Base-by-base conservation (phyloP, 2,888 invertebrate genomes). In the Poecilus cupreus region DNA sequence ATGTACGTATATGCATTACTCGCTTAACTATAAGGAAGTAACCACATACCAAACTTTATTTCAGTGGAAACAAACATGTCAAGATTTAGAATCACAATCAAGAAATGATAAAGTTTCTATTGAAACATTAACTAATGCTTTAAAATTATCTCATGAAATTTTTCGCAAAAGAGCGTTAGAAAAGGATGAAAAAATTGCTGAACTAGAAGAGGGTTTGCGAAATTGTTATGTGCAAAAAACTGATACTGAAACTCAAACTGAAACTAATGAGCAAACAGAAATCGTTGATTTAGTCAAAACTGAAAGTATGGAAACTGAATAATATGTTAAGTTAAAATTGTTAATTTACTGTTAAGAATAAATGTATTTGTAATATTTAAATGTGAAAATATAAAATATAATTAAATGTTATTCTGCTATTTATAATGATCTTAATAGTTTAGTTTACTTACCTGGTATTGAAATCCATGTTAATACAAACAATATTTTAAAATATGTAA, bases 21-120 rank as follows among this genome's bases (percentile, higher is more conserved):
- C 20, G 1, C 1, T 20, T 0, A 10, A 3, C 13, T 74, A 22
- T 49, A 24, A 26, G 10, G n/a, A n/a, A n/a, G n/a, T n/a, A n/a
- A n/a, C n/a, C n/a, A n/a, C n/a, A n/a, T n/a, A n/a, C n/a, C n/a
- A 24, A 39, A 18, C 0, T 39, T 32, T 79, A 32, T 83, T 81
- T 24, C 18, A 86, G 86, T 85, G 84, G 83, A 85, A 84, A 78
- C 70, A 51, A 18, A 84, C 70, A 10, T 82, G 77, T 46, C 22
- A 70, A 32, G 82, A 82, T 68, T 81, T 84, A 32, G 78, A 78
- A 24, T 24, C 82, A n/a, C 79, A 83, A 77, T 82, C 83, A 13
- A 54, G 81, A 51, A 60, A 32, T 0, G 82, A 78, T 68, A 43
- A 32, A 6, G 75, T 78, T 18, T 70, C 78, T 20, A 80, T 60